Percentiles rank a stretch among this genome's conserved stretches.
phyloP scores from a whole-genome alignment of 1,140 invertebrate species.

The Maconellicoccus hirsutus region DNA sequence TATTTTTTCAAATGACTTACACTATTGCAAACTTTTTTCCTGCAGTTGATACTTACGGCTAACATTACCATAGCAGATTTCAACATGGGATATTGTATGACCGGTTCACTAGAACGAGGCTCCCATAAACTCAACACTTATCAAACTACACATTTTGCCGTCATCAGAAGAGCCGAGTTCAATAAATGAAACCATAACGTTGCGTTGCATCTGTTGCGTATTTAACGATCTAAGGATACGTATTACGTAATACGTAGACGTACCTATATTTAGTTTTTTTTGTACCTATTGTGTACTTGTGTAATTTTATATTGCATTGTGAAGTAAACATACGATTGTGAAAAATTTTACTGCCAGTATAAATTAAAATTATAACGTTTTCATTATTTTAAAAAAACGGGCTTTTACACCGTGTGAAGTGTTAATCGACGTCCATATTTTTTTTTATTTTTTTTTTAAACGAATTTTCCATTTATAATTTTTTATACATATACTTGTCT shows the following conservation, averaged over 20 bases:
- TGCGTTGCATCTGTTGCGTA: background rate
- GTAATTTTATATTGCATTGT: background rate
- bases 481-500: no score
- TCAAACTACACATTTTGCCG: constrained; percentile 75
- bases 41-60: constrained; percentile 45
- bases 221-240: no score
- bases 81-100: constrained; percentile 79
- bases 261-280: background rate
- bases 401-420: no score
- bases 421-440: no score
- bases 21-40: no score
- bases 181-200: constrained; percentile 7
- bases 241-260: no score
- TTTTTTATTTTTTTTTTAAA: no score
- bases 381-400: no score
- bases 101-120: constrained; percentile 69
- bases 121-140: constrained; percentile 59
- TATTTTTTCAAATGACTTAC: no score
- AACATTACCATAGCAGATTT: constrained; percentile 68
- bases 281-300: background rate
- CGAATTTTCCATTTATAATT: no score
- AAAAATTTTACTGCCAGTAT: background rate
- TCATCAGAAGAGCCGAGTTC: constrained; percentile 40
- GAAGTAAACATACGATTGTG: background rate
- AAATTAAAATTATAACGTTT: no score